A percentile compares a stretch with the other conserved stretches of the same genome.
Evolutionary conservation across 2,113 vertebrate species (phyloP).

Genomic region (Nymphicus hollandicus): DNA sequence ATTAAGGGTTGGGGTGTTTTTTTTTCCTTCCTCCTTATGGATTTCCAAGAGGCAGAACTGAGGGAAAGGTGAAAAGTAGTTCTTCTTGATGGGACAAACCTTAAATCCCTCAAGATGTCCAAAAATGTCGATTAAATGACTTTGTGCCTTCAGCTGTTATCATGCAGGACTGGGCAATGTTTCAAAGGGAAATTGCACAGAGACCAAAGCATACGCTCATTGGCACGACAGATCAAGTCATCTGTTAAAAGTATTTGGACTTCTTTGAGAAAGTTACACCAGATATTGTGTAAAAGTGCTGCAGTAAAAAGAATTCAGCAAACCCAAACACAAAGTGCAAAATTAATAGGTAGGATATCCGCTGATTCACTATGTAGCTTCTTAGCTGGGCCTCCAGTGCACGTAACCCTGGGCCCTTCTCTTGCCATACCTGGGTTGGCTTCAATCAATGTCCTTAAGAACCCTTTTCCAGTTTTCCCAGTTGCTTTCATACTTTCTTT

Average conservation of each 20-base stretch:
- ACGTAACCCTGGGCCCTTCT: not conserved
- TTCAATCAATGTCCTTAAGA: not conserved
- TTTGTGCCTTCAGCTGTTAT: conserved; percentile 38
- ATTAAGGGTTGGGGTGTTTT: not conserved
- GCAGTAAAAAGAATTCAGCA: conserved; percentile 16
- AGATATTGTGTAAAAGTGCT: not conserved
- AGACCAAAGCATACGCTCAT: not conserved
- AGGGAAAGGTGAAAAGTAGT: conserved; percentile 25
- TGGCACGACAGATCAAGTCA: conserved; percentile 17
- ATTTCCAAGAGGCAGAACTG: conserved; percentile 22
- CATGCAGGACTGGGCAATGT: conserved; percentile 26
- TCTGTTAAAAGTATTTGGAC: conserved; percentile 45
- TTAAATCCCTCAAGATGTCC: not conserved
- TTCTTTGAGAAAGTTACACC: conserved; percentile 25
- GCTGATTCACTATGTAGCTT: not conserved
- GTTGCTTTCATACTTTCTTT: not conserved
- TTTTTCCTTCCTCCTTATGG: not conserved
- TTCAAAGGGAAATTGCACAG: conserved; percentile 54
- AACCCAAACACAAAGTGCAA: conserved; percentile 8
- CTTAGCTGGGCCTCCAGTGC: not conserved
- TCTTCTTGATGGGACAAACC: conserved; percentile 5
- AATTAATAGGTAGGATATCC: conserved; percentile 34
- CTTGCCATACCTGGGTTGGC: not conserved
- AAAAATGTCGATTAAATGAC: not conserved
- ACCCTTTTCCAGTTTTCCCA: not conserved